Conservation (phyloP, 2,113 vertebrate genomes). For the Corvus cornix region DNA sequence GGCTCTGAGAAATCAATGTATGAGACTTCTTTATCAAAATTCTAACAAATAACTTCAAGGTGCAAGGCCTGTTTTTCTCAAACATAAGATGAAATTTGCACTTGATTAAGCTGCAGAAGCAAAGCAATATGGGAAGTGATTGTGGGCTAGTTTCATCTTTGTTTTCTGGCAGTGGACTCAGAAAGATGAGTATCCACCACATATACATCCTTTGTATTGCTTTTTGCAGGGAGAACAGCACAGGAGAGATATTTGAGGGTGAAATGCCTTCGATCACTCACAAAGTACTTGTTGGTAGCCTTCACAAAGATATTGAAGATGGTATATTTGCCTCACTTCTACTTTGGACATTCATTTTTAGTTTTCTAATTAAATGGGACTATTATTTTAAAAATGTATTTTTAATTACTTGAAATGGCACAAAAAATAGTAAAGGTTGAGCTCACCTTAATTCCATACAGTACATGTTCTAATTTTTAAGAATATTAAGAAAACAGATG, state of each 20-base stretch:
- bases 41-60: neutral
- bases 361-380: neutral
- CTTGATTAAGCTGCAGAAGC: neutral
- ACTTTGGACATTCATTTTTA: neutral
- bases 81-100: neutral
- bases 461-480: neutral
- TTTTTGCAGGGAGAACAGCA: neutral
- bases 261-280: neutral
- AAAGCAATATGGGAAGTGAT: neutral
- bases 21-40: neutral
- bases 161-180: neutral
- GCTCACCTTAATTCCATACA: neutral
- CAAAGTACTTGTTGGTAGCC: neutral
- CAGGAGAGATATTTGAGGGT: neutral
- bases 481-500: neutral
- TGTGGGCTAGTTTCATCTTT: neutral
- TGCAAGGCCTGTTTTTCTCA: neutral
- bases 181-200: rapidly evolving
- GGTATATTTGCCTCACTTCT: neutral
- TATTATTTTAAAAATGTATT: neutral
- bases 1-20: neutral
- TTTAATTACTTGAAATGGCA: neutral
- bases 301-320: neutral
- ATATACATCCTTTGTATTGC: neutral
- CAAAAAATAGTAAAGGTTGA: neutral